Conservation (phyloP, 2,113 vertebrate genomes). For the Odocoileus hemionus region DNA sequence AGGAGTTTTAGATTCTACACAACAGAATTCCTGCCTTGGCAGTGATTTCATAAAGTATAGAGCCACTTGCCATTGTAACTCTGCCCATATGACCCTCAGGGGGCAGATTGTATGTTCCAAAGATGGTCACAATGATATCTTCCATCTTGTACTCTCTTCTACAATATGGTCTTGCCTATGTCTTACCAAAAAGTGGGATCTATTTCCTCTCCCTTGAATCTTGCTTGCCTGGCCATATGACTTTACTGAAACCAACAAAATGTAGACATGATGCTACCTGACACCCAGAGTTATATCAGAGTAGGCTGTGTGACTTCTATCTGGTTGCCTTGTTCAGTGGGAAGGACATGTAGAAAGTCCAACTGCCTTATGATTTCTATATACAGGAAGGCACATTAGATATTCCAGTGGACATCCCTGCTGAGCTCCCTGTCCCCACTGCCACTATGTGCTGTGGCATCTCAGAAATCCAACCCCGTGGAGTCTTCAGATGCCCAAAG, state of each 20-base stretch:
- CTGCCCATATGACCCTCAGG: not conserved
- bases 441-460: not conserved
- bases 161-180: not conserved
- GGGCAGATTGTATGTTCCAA: not conserved
- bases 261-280: not conserved
- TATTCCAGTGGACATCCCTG: fast-evolving
- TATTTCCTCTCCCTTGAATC: not conserved
- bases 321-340: not conserved
- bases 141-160: not conserved
- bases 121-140: not conserved
- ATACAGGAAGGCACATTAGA: not conserved
- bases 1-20: not conserved
- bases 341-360: not conserved
- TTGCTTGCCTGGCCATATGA: not conserved
- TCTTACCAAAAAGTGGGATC: not conserved
- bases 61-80: not conserved
- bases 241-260: not conserved
- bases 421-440: not conserved
- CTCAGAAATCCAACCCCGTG: not conserved
- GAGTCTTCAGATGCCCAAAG: not conserved
- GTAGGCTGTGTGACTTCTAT: not conserved
- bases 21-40: not conserved
- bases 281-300: not conserved
- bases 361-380: not conserved
- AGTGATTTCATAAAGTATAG: not conserved